A percentile compares a stretch with the other conserved stretches of the same genome.
phyloP scores from a whole-genome alignment of 2,797 vertebrate species.

The Aeoliscus strigatus region DNA sequence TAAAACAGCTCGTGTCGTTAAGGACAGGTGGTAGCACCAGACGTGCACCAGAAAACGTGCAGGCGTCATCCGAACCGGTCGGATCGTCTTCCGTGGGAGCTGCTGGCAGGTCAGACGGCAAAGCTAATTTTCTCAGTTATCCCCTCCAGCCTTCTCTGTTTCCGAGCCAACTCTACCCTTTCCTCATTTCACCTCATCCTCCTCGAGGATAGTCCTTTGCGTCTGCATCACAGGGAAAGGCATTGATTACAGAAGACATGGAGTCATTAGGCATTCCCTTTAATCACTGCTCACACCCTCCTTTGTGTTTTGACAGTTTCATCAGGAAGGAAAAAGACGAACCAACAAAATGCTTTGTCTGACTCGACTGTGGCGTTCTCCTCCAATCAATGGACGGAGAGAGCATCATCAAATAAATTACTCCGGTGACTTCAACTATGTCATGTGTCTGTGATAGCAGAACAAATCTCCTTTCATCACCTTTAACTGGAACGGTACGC shows the following conservation, averaged over 20 bases:
- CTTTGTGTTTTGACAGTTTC: conserved; percentile 9
- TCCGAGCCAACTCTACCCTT: conserved; percentile 11
- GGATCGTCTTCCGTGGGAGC: conserved; percentile 5
- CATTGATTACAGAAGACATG: conserved; percentile 11
- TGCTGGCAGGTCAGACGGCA: conserved; percentile 7
- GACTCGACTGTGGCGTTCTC: conserved; percentile 2
- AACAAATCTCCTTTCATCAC: not conserved
- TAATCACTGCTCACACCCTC: conserved; percentile 30
- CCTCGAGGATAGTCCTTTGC: conserved; percentile 1
- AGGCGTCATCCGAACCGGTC: conserved; percentile 15
- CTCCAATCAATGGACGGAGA: no score
- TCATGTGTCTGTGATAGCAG: not conserved
- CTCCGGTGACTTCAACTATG: not conserved
- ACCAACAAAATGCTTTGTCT: conserved; percentile 20
- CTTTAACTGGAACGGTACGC: no score
- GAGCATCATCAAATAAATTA: conserved; percentile 3
- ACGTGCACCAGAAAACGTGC: conserved; percentile 17
- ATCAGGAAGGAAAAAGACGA: conserved; percentile 9
- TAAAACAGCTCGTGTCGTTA: no score
- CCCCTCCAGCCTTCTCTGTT: not conserved
- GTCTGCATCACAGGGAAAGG: conserved; percentile 13
- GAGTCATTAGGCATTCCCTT: conserved; percentile 32
- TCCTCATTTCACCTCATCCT: conserved; percentile 5
- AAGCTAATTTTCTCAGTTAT: conserved; percentile 15
- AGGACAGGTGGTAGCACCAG: conserved; percentile 1